phyloP scores from a whole-genome alignment of 2,797 vertebrate genomes.

The Setipinna tenuifilis region DNA sequence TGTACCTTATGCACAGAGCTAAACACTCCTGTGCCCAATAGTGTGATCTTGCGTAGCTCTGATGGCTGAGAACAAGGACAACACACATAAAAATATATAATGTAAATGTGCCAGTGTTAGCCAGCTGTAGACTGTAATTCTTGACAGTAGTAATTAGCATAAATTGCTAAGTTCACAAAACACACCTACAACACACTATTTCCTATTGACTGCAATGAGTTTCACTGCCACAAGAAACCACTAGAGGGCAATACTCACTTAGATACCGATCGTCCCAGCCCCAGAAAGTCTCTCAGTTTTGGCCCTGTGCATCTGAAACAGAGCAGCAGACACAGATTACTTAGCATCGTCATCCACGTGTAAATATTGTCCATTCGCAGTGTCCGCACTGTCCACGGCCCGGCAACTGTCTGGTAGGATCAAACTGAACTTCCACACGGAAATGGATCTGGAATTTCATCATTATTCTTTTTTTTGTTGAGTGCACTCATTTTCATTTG shows the following conservation, averaged over 20 bases:
- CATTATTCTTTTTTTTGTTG: too few species aligned
- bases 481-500: too few species aligned
- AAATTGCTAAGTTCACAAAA: too few species aligned
- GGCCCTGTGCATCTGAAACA: conserved; percentile 74
- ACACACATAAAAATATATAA: too few species aligned
- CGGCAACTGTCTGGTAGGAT: too few species aligned
- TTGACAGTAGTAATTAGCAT: too few species aligned
- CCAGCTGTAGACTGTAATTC: too few species aligned
- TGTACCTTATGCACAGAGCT: conserved; percentile 90
- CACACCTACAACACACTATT: neutral
- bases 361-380: neutral
- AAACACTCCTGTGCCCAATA: conserved; percentile 88
- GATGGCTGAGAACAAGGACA: conserved; percentile 69
- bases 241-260: conserved; percentile 66
- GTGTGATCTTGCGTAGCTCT: conserved; percentile 88
- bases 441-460: too few species aligned
- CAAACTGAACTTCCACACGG: too few species aligned
- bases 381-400: too few species aligned
- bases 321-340: conserved; percentile 41
- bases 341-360: neutral
- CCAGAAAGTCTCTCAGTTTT: conserved; percentile 69
- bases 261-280: conserved; percentile 55
- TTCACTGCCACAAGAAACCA: conserved; percentile 30
- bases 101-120: too few species aligned
- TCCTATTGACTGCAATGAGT: neutral